Base-by-base conservation (phyloP, 2,888 invertebrate genomes). In the Lobophora halterata region DNA sequence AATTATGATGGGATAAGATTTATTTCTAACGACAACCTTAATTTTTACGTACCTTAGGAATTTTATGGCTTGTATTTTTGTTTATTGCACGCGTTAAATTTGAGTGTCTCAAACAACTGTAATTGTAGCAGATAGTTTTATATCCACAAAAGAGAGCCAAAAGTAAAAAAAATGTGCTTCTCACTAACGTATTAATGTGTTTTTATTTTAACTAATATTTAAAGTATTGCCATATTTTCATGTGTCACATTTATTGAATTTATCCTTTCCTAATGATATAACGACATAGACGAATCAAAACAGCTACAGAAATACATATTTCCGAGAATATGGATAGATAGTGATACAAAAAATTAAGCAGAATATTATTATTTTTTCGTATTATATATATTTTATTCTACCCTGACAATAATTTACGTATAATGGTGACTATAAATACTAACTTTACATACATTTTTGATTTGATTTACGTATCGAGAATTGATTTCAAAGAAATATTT, bases 371-470 rank as follows among this genome's bases (percentile, higher is more conserved):
- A 49, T 34, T 70, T 30, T 64, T 77, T 71, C 52, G 66, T 73
- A 75, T 80, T 73, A 72, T 72, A 68, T 68, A 74, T 70, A 67
- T 58, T 71, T 82, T 81, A 73, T 76, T 83, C 85, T 86, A 93
- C 93, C 93, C 93, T 93, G 93, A 93, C 93, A 93, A 91, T 91
- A 93, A 93, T 92, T 93, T 93, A 93, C 93, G 93, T 93, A 93
- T 93, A 91, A 92, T 91, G 92, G 92, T 92, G 92, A 83, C 81
- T 86, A 86, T 79, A 68, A 81, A 81, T 69, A 76, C 82, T 86
- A 85, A 77, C 62, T 72, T 72, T 76, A 50, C 55, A 67, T 60
- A 76, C 80, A 74, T 71, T 71, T 72, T 82, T 83, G 79, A 72
- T 80, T 29, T 73, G 59, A 68, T 60, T 81, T 79, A 81, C 79